Percentiles rank a stretch among this genome's conserved stretches.
Conservation (phyloP, 2,888 invertebrate genomes). For the Brassicogethes aeneus region DNA sequence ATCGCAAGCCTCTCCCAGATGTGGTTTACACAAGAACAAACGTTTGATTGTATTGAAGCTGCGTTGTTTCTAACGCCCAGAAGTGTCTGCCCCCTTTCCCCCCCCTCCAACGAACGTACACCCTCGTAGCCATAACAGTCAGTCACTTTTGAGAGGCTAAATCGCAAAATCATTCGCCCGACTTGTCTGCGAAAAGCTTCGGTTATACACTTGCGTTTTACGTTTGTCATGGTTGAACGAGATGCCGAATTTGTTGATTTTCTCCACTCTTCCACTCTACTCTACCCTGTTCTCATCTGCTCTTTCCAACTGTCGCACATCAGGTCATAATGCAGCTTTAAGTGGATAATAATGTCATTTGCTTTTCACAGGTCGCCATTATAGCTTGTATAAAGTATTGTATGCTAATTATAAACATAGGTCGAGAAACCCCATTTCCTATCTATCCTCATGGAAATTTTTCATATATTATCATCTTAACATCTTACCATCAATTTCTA, state of each 20-base stretch:
- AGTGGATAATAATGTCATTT: too few relatives aligned
- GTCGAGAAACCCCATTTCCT: too few relatives aligned
- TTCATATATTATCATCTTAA: too few relatives aligned
- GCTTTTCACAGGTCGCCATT: too few relatives aligned
- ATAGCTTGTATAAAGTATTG: too few relatives aligned
- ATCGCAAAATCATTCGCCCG: conserved; percentile 28
- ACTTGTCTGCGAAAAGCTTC: conserved; percentile 35
- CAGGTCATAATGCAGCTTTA: too few relatives aligned
- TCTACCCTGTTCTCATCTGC: neutral
- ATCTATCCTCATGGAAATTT: too few relatives aligned
- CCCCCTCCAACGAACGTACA: neutral
- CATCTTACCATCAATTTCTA: too few relatives aligned
- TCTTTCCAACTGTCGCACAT: neutral
- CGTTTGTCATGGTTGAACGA: conserved; percentile 27
- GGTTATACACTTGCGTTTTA: conserved; percentile 31
- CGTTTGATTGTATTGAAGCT: neutral
- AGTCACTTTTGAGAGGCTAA: conserved; percentile 24
- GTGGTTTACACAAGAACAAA: neutral
- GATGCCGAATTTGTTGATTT: conserved; percentile 22
- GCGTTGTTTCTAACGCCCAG: neutral
- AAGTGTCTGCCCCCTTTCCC: neutral
- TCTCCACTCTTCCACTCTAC: neutral
- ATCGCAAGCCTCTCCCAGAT: too few relatives aligned
- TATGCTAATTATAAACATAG: too few relatives aligned
- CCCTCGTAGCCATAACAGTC: neutral